These are phyloP conservation scores for Pterobdella sp. DNA, from an alignment of 2,888 invertebrate species.

Conservation along the genomic window DNA sequence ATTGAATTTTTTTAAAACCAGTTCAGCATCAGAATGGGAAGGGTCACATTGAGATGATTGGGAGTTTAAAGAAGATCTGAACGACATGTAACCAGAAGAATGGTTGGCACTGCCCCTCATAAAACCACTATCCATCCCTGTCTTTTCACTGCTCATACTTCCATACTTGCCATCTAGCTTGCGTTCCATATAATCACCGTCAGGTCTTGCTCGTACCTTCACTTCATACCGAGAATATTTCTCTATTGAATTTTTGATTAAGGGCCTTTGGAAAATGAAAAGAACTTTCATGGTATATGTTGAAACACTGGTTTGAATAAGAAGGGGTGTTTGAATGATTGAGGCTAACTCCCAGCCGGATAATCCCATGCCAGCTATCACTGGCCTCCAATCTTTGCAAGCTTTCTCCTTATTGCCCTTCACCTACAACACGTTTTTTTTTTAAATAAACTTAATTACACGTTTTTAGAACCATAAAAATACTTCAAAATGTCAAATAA, in stretches of 20 bases:
- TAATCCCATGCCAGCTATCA: constrained; percentile 43
- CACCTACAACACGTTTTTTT: constrained; percentile 30
- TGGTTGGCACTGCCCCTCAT: constrained; percentile 14
- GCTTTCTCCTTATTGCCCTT: constrained; percentile 30
- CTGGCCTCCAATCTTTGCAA: constrained; percentile 42
- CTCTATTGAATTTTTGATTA: neutral
- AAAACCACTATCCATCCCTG: neutral
- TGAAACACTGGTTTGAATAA: constrained; percentile 36
- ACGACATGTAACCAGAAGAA: constrained; percentile 5
- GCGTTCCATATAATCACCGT: constrained; percentile 5
- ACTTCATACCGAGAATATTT: constrained; percentile 2
- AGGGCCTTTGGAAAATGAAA: constrained; percentile 40
- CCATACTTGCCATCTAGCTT: constrained; percentile 4
- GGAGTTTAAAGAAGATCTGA: constrained; percentile 2
- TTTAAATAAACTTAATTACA: too few relatives aligned
- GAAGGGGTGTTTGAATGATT: constrained; percentile 36
- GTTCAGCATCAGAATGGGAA: neutral
- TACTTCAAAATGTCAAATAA: too few relatives aligned
- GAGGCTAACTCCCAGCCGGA: constrained; percentile 46
- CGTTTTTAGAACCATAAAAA: too few relatives aligned
- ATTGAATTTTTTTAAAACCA: neutral
- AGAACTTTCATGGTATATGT: constrained; percentile 39
- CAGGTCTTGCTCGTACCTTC: constrained; percentile 12
- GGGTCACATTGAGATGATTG: neutral
- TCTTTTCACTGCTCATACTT: neutral